phyloP scores from a whole-genome alignment of 1,140 invertebrate genomes.

The Globodera rostochiensis region DNA sequence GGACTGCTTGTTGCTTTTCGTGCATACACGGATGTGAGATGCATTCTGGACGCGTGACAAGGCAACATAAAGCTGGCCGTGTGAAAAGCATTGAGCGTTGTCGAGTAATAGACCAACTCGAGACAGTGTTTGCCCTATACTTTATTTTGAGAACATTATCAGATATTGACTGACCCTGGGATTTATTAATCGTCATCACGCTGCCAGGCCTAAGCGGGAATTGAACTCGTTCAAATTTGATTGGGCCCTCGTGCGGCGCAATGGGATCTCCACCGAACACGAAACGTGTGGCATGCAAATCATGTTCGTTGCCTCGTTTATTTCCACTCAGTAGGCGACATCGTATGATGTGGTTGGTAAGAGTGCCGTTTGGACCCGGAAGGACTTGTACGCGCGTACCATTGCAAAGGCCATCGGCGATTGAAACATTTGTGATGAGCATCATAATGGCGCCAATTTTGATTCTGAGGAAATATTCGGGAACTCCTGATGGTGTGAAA shows the following conservation, averaged over 20 bases:
- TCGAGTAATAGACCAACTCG: background rate
- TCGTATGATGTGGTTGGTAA: background rate
- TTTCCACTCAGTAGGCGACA: background rate
- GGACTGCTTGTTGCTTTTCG: background rate
- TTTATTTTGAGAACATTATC: background rate
- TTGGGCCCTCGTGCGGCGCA: background rate
- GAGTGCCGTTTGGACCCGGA: background rate
- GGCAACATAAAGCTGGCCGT: constrained; percentile 23
- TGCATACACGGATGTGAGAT: background rate
- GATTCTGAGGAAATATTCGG: background rate
- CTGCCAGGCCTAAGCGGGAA: constrained; percentile 3
- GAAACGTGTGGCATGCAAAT: background rate
- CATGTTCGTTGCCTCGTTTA: background rate
- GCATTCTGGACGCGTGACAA: constrained; percentile 11
- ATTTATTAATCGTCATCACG: background rate
- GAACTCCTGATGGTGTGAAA: background rate
- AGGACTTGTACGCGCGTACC: background rate
- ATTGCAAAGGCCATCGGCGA: background rate
- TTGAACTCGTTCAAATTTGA: background rate
- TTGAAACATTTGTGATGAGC: background rate
- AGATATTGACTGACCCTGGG: background rate
- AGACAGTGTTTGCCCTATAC: background rate
- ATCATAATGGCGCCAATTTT: background rate
- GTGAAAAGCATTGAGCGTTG: background rate
- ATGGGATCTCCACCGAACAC: background rate